Conservation (phyloP, 2,797 vertebrate species). For the Hippocampus kuda region DNA sequence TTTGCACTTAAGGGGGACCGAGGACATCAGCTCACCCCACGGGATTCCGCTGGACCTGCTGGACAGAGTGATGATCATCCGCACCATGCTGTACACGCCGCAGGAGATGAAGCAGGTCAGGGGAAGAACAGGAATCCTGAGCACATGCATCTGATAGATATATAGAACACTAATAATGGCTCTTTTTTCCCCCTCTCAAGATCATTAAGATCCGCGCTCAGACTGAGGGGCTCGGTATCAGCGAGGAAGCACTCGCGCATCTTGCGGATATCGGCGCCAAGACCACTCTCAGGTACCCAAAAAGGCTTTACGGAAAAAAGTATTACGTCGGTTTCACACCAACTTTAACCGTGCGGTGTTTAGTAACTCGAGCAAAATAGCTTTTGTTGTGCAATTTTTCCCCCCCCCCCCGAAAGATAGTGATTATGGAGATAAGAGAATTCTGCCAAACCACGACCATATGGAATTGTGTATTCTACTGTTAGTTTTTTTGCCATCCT, state of each 20-base stretch:
- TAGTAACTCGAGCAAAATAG: no score
- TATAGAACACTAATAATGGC: no score
- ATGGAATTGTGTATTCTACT: no score
- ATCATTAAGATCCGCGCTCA: conserved; percentile 97
- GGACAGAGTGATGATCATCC: conserved; percentile 95
- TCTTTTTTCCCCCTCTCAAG: conserved; percentile 49
- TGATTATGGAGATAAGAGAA: no score
- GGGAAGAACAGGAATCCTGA: not conserved
- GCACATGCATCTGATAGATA: not conserved
- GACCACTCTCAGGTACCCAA: conserved; percentile 84
- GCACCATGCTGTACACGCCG: conserved; percentile 92
- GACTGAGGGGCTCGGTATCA: conserved; percentile 89
- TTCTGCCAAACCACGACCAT: no score
- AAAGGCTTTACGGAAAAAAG: not conserved
- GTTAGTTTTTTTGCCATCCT: no score
- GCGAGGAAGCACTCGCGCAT: conserved; percentile 86
- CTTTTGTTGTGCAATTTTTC: no score
- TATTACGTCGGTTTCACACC: not conserved
- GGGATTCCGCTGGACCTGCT: conserved; percentile 92
- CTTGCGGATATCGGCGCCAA: conserved; percentile 93
- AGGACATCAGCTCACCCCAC: conserved; percentile 90
- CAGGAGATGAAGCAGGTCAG: conserved; percentile 97
- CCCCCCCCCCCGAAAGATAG: no score
- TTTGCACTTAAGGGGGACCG: conserved; percentile 76
- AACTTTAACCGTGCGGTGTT: no score